Evolutionary conservation across 2,888 invertebrate genomes (phyloP), one percentile per base, ranked within the genome.

Genomic region (Atethmia centrago): DNA sequence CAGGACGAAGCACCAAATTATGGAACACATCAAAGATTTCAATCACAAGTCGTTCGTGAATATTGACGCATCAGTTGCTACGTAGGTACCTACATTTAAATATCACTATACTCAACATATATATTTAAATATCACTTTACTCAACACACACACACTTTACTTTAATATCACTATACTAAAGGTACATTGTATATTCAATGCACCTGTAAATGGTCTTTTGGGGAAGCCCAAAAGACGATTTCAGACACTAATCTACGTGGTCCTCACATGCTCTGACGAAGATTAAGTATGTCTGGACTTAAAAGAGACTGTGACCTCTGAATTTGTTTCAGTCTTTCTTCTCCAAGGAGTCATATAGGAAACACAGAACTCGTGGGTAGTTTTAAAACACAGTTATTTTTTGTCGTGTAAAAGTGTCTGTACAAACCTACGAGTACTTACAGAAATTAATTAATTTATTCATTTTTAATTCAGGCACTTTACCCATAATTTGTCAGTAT

Each of bases 21-120:
- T 45, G 56, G 56, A 67, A 66, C 56, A 56, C 53, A 53, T 73
- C 67, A 64, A 59, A 67, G 61, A 61, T 76, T 59, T 51, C 21
- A 19, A 59, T 64, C 70, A 49, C 51, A 68, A 45, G 28, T 53
- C 21, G 56, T 68, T 65, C 47, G 21, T 56, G 36, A 51, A 65
- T 59, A 75, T 64, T 59, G 53, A 49, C 45, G 55, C 31, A 47
- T 40, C 40, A 58, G 40, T 31, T 51, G 47, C 47, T 49, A 14
- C 36, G n/a, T 36, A 3, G 3, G 7, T 36, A 36, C 36, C 12
- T 8, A 36, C n/a, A 53, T 31, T 59, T 36, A n/a, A 36, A 58
- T 58, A 31, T 14, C 21, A 25, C 40, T 19, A 10, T 40, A 58
- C 16, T 59, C n/a, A 55, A 55, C 10, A 28, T n/a, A n/a, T n/a